Conservation (phyloP, 2,797 vertebrate species). For the Acanthurus lineatus region DNA sequence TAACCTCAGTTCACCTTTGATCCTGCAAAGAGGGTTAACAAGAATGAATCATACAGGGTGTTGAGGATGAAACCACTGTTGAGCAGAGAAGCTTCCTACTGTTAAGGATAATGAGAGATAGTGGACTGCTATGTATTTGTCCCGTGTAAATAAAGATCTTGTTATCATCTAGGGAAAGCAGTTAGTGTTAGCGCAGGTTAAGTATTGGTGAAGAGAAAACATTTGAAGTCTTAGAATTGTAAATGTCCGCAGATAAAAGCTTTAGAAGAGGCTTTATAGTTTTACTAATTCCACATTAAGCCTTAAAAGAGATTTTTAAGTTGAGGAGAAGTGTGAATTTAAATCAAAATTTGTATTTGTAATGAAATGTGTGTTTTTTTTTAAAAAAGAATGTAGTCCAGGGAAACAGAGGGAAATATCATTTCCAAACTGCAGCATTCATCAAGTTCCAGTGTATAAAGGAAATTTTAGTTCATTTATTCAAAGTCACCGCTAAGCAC, state of each 20-base stretch:
- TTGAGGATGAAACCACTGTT: conserved; percentile 17
- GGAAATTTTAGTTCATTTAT: conserved; percentile 74
- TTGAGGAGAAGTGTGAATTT: conserved; percentile 19
- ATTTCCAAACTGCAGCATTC: conserved; percentile 57
- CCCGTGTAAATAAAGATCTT: conserved; percentile 8
- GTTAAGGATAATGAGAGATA: conserved; percentile 24
- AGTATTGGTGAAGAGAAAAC: conserved; percentile 9
- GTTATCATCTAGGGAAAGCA: conserved; percentile 13
- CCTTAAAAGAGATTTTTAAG: conserved; percentile 18
- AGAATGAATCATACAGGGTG: conserved; percentile 44
- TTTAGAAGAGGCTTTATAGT: background rate
- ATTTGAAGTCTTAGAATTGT: background rate
- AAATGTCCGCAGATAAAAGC: background rate
- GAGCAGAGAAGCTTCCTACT: conserved; percentile 15
- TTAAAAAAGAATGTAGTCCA: conserved; percentile 14
- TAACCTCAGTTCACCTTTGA: conserved; percentile 61
- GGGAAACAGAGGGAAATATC: conserved; percentile 12
- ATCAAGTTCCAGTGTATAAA: conserved; percentile 64
- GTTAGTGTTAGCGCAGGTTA: background rate
- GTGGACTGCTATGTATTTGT: conserved; percentile 17
- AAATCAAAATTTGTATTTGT: conserved; percentile 40
- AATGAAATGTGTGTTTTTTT: conserved; percentile 15
- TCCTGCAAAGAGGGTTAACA: conserved; percentile 57
- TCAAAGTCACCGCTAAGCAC: conserved; percentile 73
- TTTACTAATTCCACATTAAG: conserved; percentile 18